Base-by-base conservation (phyloP, 2,797 vertebrate genomes). In the Aphelocoma californica region DNA sequence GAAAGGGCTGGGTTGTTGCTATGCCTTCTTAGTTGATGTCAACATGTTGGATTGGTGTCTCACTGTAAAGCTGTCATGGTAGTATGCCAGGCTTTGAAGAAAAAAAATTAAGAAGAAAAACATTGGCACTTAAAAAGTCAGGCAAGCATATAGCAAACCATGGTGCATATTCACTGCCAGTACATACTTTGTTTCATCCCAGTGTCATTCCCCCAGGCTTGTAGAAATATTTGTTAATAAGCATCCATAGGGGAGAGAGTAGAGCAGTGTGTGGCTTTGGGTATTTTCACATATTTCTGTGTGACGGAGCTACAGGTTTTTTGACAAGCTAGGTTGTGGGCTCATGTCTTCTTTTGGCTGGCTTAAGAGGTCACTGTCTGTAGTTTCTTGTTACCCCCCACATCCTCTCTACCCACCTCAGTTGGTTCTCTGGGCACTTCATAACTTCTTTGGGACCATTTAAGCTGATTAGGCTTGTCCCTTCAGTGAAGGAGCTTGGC, bases 71-170 rank as follows among this genome's bases (percentile, higher is more conserved):
- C 80, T 88, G 73, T 75, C 65, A 65, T 58, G 51, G 79, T 84
- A 88, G 40, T 78, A 87, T 91, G 89, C 81, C 89, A 96, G 75
- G 91, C 72, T 92, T 92, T 83, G 81, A 23, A 38, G 48, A 66
- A 86, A 83, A 86, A 45, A 85, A 29, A 61, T 4, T 10, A 72
- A 36, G 18, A 70, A 74, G 42, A 20, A 73, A 93, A 93, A 72
- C 65, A 61, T 8, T 72, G 86, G 57, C 79, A 56, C 60, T 90
- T 94, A n/a, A 72, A 88, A 95, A 90, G 18, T 20, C 50, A 72
- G 28, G 72, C 58, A 84, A 88, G 44, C 15, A 7, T 91, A 91
- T 26, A 95, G 50, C 57, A 90, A 92, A 65, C 48, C 31, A 18
- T 15, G 42, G 61, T 47, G 47, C 51, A 12, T 45, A 20, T 57